Evolutionary conservation across 2,888 invertebrate species (phyloP).

Genomic region (Macrosiphum euphorbiae): DNA sequence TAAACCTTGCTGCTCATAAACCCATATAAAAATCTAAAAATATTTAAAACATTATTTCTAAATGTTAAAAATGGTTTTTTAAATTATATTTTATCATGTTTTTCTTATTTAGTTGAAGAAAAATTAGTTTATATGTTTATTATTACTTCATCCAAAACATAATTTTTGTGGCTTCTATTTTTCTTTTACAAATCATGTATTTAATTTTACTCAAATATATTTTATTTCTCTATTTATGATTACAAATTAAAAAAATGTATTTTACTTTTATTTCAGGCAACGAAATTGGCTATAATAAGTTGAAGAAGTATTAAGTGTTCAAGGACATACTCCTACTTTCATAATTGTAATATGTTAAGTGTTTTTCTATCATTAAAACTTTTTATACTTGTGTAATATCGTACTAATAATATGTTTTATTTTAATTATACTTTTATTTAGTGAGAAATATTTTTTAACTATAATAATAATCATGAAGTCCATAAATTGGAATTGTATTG

Average conservation of each 20-base stretch:
- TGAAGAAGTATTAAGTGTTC: slow-evolving; percentile 10
- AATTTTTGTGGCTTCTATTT: neutral
- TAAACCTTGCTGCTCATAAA: neutral
- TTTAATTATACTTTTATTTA: slow-evolving; percentile 30
- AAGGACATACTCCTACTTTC: neutral
- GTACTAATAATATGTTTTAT: neutral
- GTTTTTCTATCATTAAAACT: neutral
- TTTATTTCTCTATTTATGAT: neutral
- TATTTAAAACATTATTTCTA: neutral
- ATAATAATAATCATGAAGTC: neutral
- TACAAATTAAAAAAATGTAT: neutral
- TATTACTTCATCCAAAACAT: neutral
- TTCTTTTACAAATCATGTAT: neutral
- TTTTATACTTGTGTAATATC: neutral
- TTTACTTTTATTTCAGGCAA: slow-evolving; percentile 51
- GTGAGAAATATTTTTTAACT: neutral
- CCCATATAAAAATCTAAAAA: neutral
- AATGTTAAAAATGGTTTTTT: neutral
- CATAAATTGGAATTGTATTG: neutral
- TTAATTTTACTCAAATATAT: neutral
- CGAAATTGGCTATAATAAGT: slow-evolving; percentile 61
- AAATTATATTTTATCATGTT: neutral
- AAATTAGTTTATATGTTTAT: neutral
- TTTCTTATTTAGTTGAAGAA: neutral
- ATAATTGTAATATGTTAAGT: neutral